These are phyloP conservation scores for Neelides folsomi DNA, from an alignment of 2,888 invertebrate species.

Conservation along the genomic window DNA sequence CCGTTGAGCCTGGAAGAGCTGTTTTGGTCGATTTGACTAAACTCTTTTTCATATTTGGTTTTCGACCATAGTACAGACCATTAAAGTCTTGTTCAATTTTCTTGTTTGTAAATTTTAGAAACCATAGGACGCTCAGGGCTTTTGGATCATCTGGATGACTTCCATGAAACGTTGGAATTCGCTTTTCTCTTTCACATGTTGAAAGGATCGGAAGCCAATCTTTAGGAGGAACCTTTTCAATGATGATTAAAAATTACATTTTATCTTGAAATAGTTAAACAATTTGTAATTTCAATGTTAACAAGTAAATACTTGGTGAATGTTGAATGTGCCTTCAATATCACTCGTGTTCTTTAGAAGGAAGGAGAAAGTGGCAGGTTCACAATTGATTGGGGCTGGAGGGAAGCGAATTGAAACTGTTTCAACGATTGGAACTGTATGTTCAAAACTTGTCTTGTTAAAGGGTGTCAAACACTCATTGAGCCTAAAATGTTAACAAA, in stretches of 20 bases:
- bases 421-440: constrained; percentile 13
- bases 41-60: not conserved
- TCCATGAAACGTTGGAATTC: not conserved
- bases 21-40: constrained; percentile 4
- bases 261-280: too few species aligned
- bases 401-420: constrained; percentile 24
- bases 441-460: constrained; percentile 12
- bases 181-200: not conserved
- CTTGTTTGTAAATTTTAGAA: constrained; percentile 11
- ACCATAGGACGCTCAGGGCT: not conserved
- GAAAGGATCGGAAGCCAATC: too few species aligned
- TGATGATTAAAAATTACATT: too few species aligned
- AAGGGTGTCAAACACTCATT: constrained; percentile 18
- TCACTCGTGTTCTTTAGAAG: constrained; percentile 15
- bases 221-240: too few species aligned
- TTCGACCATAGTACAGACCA: not conserved
- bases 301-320: not conserved
- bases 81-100: constrained; percentile 6
- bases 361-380: constrained; percentile 15
- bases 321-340: constrained; percentile 15
- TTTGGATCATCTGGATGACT: not conserved
- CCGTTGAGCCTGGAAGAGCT: not conserved
- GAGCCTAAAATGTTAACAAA: constrained; percentile 12
- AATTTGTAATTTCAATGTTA: too few species aligned
- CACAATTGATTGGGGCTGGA: constrained; percentile 18